These are phyloP conservation scores for Eulacestoma nigropectus DNA, from an alignment of 2,113 vertebrate genomes.

Conservation along the genomic window DNA sequence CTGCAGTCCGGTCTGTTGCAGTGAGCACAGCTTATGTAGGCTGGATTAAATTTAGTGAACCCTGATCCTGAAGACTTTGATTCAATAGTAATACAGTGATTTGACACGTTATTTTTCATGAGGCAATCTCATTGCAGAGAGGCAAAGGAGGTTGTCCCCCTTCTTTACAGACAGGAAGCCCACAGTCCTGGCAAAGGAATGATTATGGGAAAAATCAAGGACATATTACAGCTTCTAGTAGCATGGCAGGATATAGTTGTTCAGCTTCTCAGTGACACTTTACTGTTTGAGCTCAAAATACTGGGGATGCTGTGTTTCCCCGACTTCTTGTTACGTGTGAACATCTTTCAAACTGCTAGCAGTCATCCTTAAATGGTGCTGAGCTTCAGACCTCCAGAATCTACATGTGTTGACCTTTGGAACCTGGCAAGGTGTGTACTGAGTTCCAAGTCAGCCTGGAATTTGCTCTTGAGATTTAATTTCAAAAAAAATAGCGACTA, in stretches of 20 bases:
- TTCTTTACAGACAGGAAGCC: background rate
- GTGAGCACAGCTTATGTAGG: background rate
- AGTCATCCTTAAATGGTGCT: background rate
- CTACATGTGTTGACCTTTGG: background rate
- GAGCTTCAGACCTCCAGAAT: background rate
- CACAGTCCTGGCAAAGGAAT: background rate
- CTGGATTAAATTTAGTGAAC: background rate
- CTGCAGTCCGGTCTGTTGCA: background rate
- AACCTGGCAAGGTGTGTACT: background rate
- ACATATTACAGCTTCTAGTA: background rate
- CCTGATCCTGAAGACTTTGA: background rate
- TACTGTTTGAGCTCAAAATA: background rate
- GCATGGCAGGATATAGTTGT: background rate
- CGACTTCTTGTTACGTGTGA: background rate
- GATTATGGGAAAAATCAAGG: background rate
- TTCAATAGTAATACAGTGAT: background rate
- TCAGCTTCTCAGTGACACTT: background rate
- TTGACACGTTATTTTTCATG: background rate
- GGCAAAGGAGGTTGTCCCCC: background rate
- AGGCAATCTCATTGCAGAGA: background rate
- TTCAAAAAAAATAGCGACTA: background rate
- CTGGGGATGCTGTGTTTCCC: background rate
- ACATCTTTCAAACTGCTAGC: background rate
- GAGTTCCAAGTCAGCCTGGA: background rate
- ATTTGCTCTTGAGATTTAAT: background rate